A percentile compares a stretch with the other conserved stretches of the same genome.
Evolutionary conservation across 2,888 invertebrate species (phyloP).

Genomic region (Leptinotarsa rubiginosa): DNA sequence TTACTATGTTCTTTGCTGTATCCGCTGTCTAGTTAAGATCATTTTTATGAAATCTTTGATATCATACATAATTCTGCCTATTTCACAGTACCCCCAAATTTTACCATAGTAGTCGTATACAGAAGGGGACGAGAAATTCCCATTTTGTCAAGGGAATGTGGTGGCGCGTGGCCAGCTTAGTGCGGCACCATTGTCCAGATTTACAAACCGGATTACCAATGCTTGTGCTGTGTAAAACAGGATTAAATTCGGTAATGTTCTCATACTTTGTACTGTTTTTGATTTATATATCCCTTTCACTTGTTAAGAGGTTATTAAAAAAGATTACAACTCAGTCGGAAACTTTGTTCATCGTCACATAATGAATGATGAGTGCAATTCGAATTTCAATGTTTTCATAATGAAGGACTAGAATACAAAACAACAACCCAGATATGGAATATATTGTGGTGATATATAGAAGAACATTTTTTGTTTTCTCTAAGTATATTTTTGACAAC

Average conservation of each 20-base stretch:
- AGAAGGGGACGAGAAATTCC: slow-evolving; percentile 27
- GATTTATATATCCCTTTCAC: not conserved
- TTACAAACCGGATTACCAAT: slow-evolving; percentile 31
- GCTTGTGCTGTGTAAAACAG: slow-evolving; percentile 30
- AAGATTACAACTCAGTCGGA: not conserved
- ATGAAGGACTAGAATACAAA: no score
- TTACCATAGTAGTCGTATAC: not conserved
- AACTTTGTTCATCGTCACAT: not conserved
- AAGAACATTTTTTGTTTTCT: no score
- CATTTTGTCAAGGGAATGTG: slow-evolving; percentile 4
- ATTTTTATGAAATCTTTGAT: not conserved
- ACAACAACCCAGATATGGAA: no score
- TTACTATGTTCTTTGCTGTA: no score
- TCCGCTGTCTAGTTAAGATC: not conserved
- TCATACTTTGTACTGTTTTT: slow-evolving; percentile 13
- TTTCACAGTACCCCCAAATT: not conserved
- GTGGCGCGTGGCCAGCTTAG: slow-evolving; percentile 16
- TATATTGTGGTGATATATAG: no score
- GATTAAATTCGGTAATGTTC: slow-evolving; percentile 30
- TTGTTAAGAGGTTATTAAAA: not conserved
- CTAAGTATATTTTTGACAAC: no score
- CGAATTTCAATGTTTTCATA: no score
- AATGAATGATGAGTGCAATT: no score
- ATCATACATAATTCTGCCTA: not conserved
- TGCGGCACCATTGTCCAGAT: slow-evolving; percentile 27